These are phyloP conservation scores for Choloepus didactylus DNA, from an alignment of 2,797 vertebrate genomes.

Conservation along the genomic window DNA sequence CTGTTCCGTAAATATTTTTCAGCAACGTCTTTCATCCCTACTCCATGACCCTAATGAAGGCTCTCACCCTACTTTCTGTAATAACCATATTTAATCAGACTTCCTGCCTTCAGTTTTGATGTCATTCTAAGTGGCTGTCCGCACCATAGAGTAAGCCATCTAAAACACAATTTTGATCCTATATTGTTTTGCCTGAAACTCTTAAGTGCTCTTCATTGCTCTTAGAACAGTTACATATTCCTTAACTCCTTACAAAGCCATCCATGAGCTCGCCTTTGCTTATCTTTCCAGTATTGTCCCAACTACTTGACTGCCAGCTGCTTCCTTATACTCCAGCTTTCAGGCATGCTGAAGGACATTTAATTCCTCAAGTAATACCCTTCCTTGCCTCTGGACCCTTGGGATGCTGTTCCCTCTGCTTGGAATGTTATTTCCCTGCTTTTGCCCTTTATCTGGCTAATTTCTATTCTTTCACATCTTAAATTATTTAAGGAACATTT, in stretches of 20 bases:
- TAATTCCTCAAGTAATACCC: background rate
- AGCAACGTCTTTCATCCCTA: background rate
- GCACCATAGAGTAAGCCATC: background rate
- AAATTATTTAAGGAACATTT: background rate
- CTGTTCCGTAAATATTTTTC: background rate
- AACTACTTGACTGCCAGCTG: background rate
- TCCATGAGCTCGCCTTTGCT: background rate
- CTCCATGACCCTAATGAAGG: constrained; percentile 7
- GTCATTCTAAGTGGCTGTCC: background rate
- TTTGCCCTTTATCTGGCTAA: background rate
- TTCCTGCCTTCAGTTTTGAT: background rate
- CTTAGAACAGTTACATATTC: background rate
- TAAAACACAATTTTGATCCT: background rate
- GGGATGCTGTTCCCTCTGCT: background rate
- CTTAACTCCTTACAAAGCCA: background rate
- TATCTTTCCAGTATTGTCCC: background rate
- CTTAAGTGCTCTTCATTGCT: background rate
- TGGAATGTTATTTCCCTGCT: constrained; percentile 22
- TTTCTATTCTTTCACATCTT: constrained; percentile 40
- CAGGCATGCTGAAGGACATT: background rate
- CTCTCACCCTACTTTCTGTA: background rate
- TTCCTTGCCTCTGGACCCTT: background rate
- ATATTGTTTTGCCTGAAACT: constrained; percentile 1
- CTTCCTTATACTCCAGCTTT: background rate
- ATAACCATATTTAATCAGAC: constrained; percentile 22